A percentile compares a stretch with the other conserved stretches of the same genome.
Evolutionary conservation across 2,797 vertebrate genomes (phyloP).

Genomic region (Rhincodon typus): DNA sequence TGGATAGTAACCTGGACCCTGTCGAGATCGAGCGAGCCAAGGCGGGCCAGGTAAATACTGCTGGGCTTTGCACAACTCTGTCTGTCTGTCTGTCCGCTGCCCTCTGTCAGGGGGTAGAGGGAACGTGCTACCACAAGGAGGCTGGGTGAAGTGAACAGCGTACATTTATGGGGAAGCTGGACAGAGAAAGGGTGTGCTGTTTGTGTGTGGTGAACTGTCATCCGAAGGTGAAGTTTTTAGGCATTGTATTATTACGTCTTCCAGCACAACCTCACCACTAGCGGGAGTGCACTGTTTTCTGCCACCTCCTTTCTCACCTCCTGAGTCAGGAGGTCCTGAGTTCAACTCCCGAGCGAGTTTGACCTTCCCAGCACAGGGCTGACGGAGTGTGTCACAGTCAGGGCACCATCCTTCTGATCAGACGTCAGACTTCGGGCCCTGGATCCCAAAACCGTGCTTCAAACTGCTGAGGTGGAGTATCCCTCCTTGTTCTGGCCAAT

Average conservation of each 20-base stretch:
- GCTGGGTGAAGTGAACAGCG: neutral
- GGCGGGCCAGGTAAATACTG: constrained; percentile 67
- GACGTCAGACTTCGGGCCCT: neutral
- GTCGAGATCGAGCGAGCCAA: constrained; percentile 76
- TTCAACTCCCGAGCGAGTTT: neutral
- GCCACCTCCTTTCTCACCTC: neutral
- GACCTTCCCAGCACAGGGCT: neutral
- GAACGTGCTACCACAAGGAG: neutral
- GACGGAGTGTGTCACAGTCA: neutral
- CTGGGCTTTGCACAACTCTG: neutral
- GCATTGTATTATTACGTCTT: neutral
- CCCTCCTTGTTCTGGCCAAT: neutral
- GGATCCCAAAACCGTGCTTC: neutral
- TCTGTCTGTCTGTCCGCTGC: neutral
- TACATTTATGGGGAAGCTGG: neutral
- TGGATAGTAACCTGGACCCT: constrained; percentile 77
- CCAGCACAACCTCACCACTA: too few species aligned
- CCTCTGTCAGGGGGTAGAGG: neutral
- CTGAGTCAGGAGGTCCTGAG: neutral
- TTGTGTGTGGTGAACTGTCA: too few species aligned
- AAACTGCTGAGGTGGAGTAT: neutral
- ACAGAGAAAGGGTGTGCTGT: too few species aligned
- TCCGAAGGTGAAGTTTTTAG: too few species aligned
- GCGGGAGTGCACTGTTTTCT: neutral
- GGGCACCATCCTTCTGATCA: neutral